Base-by-base conservation (phyloP, 2,888 invertebrate genomes). In the Mayetiola destructor region DNA sequence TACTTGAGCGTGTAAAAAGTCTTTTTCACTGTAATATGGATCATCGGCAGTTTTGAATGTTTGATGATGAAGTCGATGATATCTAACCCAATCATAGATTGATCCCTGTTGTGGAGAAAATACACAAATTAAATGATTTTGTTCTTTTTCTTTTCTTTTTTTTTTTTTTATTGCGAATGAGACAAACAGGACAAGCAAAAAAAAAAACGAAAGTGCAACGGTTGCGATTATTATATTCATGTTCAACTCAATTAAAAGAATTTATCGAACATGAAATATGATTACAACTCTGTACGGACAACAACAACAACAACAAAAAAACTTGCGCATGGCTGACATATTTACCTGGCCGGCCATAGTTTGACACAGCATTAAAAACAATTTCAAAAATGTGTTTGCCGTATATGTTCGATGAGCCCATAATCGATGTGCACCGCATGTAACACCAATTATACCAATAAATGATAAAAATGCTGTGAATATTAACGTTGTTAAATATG, bases 381-480 rank as follows among this genome's bases (percentile, higher is more conserved):
- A 68, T 63, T 82, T 78, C 0, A 94, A 70, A 1, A 81, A 77
- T 3, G 77, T 74, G 59, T 74, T 79, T 0, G 94, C 95, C 64
- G 81, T 80, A 69, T 89, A 97, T 0, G 88, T 77, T 55, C 77
- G 74, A 70, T 97, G 97, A 0, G 94, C 83, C 95, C 95, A 97
- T 35, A 95, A 74, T 61, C 96, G 77, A 69, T 97, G 97, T 0
- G 91, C 87, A 0, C 96, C 96, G 1, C 88, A 85, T 0, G 94
- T 93, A 27, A 88, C 81, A 2, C 94, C 93, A 61, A 94, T 67
- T 5, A 80, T 78, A 4, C 82, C 82, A 21, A 85, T 65, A 2
- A 79, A 67, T 56, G 81, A 79, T 57, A 88, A 68, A 1, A 78
- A 59, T 0, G 80, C 35, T 60, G 82, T 75, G 60, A 83, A 78